Evolutionary conservation across 2,888 invertebrate species (phyloP), one percentile per base, ranked within the genome.

Genomic region (Conchocele bisecta): DNA sequence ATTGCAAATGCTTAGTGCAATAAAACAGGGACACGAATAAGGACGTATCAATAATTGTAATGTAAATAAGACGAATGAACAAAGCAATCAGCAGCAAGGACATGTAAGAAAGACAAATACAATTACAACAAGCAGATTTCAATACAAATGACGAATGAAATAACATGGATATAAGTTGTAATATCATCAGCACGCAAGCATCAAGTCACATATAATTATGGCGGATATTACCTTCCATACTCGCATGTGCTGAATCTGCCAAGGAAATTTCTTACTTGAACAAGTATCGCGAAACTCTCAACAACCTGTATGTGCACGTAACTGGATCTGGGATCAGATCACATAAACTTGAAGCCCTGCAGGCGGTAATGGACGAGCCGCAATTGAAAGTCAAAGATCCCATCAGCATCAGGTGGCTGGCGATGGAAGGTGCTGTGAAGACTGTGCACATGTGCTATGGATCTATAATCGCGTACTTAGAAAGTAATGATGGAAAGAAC

Each of bases 171-270:
- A n/a, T n/a, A n/a, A n/a, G n/a, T n/a, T n/a, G n/a, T n/a, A n/a
- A n/a, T n/a, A n/a, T n/a, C n/a, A n/a, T n/a, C n/a, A n/a, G n/a
- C n/a, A n/a, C n/a, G n/a, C n/a, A n/a, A n/a, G n/a, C n/a, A n/a
- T n/a, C n/a, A n/a, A n/a, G n/a, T n/a, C n/a, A n/a, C n/a, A n/a
- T n/a, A n/a, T n/a, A n/a, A n/a, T n/a, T n/a, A n/a, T n/a, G n/a
- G n/a, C n/a, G n/a, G n/a, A n/a, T n/a, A n/a, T n/a, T n/a, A n/a
- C n/a, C n/a, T n/a, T n/a, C n/a, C n/a, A n/a, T n/a, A 6, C 37
- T 60, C 2, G 51, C 60, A 37, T 60, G 50, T 41, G 26, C 50
- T 51, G 50, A 60, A 17, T 50, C 51, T n/a, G 60, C 60, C 15
- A 48, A 35, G n/a, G 48, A 20, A 48, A 17, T 59, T 48, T 33